Evolutionary conservation across 2,797 vertebrate genomes (phyloP), one percentile per base, ranked within the genome.

Genomic region (Otus scops): DNA sequence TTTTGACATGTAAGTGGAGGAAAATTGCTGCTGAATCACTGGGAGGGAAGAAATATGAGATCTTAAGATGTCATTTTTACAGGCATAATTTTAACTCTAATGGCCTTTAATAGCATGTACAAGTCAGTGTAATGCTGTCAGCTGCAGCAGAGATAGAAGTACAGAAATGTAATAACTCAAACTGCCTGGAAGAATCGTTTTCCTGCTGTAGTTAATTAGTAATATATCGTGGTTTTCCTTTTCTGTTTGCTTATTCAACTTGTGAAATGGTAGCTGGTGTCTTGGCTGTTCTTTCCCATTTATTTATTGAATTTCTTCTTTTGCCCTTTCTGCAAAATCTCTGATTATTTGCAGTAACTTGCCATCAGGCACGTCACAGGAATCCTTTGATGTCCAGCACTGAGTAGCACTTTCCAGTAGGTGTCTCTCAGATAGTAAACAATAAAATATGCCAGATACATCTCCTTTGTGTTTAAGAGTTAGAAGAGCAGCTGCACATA

Each of bases 11-110:
- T 64, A 83, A 94, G 81, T 93, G 88, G 75, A 94, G 60, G 93
- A 74, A 89, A 97, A 96, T 91, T 88, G 81, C 91, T 88, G 79
- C 91, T 86, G 89, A 92, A 93, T 93, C 96, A 95, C 92, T 48
- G 53, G 80, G 87, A 91, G 83, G 63, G 82, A 95, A 80, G 88
- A 93, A 95, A 75, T 81, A 91, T 39, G 80, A 86, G 69, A 95
- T 64, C 75, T 83, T 76, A 93, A 91, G 65, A 89, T 96, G 92
- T 91, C 87, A 81, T 95, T 96, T 95, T 85, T 93, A 73, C 73
- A 94, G 89, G 89, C 83, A 71, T 93, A 83, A 92, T 89, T 97
- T 94, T 97, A 83, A 82, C 85, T 96, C 74, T 97, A 97, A 97
- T 94, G 89, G 86, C 70, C 92, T 90, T 94, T 97, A 96, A 96